Evolutionary conservation across 2,113 vertebrate species (phyloP).

Genomic region (Ictalurus punctatus): DNA sequence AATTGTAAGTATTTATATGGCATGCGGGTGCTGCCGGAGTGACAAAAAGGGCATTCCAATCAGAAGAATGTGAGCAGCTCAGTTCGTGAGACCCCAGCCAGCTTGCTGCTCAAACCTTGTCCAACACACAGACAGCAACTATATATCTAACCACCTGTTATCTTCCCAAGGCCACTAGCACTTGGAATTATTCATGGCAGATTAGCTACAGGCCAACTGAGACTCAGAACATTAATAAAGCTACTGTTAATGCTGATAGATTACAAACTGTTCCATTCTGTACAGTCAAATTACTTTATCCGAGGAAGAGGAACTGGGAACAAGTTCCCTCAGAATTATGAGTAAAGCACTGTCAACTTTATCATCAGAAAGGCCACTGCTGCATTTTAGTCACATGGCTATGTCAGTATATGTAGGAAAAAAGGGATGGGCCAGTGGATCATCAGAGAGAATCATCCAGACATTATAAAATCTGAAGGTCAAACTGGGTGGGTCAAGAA

Average conservation of each 20-base stretch:
- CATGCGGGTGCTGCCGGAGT: conserved; percentile 8
- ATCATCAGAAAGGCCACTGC: neutral
- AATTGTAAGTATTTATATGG: conserved; percentile 28
- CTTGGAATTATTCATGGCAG: conserved; percentile 71
- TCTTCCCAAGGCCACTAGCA: conserved; percentile 64
- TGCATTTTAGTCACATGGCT: neutral
- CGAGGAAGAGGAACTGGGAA: conserved; percentile 69
- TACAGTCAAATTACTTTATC: conserved; percentile 86
- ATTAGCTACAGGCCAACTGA: conserved; percentile 75
- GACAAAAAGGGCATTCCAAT: conserved; percentile 55
- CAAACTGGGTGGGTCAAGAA: conserved; percentile 27
- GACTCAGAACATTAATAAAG: conserved; percentile 71
- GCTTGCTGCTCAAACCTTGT: conserved; percentile 14
- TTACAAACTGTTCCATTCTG: conserved; percentile 77
- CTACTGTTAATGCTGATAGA: conserved; percentile 70
- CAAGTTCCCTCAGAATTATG: conserved; percentile 77
- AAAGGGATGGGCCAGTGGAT: neutral
- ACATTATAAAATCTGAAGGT: neutral
- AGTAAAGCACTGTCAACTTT: conserved; percentile 60
- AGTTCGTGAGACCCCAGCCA: conserved; percentile 54
- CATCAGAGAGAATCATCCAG: neutral
- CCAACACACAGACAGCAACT: conserved; percentile 41
- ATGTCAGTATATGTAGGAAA: neutral
- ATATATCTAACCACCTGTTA: conserved; percentile 70
- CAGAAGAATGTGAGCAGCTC: conserved; percentile 59